Base-by-base conservation (phyloP, 2,797 vertebrate genomes). In the Podargus strigoides region DNA sequence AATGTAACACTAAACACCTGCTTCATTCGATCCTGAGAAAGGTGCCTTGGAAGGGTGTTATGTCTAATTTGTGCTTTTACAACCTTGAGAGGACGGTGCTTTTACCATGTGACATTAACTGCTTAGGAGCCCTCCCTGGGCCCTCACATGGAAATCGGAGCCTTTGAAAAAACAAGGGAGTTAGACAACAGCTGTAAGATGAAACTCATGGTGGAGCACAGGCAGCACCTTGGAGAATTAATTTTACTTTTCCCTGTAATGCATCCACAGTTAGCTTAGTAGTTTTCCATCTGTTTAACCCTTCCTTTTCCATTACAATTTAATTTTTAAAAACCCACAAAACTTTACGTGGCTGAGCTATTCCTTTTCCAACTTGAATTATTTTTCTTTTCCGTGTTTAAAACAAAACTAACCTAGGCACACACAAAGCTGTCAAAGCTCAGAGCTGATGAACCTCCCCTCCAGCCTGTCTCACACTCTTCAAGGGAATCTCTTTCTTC, bases 1-100 rank as follows among this genome's bases (percentile, higher is more conserved):
- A 95, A 72, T 75, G 64, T 91, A 92, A 95, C 47, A 66, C 76
- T 91, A 91, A 95, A 80, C 91, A 95, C 82, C 89, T 80, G 76
- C 85, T 94, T 93, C 62, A 41, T 87, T 85, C 22, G 0, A 70
- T 36, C 86, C 69, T 78, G 50, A 75, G 50, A 80, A 95, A 92
- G 85, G 49, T 92, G 77, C 47, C 69, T 85, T 39, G 58, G 63
- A 93, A 97, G 59, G 42, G 66, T 90, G 85, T 93, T 75, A 55
- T 24, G 36, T 75, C 76, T 92, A 62, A 89, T 94, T 83, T 92
- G 55, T 84, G 73, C 76, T 89, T 94, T 93, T 85, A 75, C 85
- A 93, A 16, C 50, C 66, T 89, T 70, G 72, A 89, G 75, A 85
- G 42, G n/a, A 93, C 93, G 75, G 64, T 90, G 62, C 72, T 94